These are phyloP conservation scores for Sitta europaea DNA, from an alignment of 2,113 vertebrate genomes.

Conservation along the genomic window DNA sequence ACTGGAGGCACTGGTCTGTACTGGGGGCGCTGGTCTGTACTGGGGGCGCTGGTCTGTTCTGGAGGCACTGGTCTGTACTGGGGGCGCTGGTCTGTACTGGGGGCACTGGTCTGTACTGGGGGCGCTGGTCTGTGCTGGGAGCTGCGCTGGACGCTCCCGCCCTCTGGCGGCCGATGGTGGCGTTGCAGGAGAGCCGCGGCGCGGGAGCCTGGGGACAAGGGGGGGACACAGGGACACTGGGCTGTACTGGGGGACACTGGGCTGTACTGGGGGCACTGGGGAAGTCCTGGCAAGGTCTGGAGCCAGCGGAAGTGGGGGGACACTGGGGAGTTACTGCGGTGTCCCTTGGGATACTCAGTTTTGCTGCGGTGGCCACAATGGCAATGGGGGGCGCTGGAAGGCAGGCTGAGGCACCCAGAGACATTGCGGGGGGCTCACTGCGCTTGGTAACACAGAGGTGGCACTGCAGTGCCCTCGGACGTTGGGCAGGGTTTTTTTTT, in stretches of 20 bases:
- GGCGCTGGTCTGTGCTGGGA: not conserved
- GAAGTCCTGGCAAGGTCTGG: too few species aligned
- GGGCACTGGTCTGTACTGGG: not conserved
- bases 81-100: not conserved
- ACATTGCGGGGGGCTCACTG: not conserved
- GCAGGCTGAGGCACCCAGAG: not conserved
- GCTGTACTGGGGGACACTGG: not conserved
- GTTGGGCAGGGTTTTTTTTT: not conserved
- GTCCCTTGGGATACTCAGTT: not conserved
- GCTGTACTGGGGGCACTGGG: not conserved
- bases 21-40: not conserved
- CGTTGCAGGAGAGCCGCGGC: not conserved
- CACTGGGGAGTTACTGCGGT: not conserved
- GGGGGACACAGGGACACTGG: not conserved
- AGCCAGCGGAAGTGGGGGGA: not conserved
- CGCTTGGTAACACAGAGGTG: accelerated
- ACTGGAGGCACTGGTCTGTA: not conserved
- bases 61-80: not conserved
- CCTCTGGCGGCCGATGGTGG: not conserved
- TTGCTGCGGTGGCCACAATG: not conserved
- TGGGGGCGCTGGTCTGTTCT: not conserved
- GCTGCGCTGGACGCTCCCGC: not conserved
- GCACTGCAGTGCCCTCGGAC: not conserved
- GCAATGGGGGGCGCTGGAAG: accelerated
- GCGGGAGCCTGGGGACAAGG: not conserved